Conservation (phyloP, 2,888 invertebrate species). For the Campopleginae sp. region DNA sequence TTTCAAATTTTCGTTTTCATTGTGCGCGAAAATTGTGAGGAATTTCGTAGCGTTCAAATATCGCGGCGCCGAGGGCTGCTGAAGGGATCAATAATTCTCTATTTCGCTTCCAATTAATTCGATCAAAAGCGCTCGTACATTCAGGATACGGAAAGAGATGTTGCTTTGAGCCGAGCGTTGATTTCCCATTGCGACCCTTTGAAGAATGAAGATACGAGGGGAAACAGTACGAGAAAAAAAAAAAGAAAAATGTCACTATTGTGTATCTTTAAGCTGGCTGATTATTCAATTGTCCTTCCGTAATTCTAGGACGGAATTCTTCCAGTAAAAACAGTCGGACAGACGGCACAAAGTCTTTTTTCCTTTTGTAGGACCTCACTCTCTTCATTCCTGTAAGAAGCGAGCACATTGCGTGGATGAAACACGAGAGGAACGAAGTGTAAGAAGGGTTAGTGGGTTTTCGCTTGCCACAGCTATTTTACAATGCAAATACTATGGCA, state of each 20-base stretch:
- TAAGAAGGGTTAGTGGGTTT: conserved; percentile 23
- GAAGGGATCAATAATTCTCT: conserved; percentile 39
- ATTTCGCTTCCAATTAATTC: conserved; percentile 26
- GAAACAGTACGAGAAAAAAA: neutral
- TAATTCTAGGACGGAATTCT: neutral
- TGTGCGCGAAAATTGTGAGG: neutral
- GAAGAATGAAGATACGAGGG: conserved; percentile 5
- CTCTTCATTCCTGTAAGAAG: conserved; percentile 29
- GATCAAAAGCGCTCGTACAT: conserved; percentile 17
- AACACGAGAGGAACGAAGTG: conserved; percentile 16
- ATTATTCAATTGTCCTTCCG: neutral
- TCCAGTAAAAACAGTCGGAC: neutral
- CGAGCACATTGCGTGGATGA: conserved; percentile 29
- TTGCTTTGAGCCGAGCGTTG: conserved; percentile 17
- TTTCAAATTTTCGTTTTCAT: neutral
- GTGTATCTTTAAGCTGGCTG: neutral
- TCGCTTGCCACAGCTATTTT: conserved; percentile 14
- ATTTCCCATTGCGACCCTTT: conserved; percentile 33
- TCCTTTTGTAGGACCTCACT: neutral
- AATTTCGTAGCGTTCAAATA: neutral
- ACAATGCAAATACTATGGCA: conserved; percentile 35
- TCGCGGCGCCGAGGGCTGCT: neutral
- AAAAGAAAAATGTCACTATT: neutral
- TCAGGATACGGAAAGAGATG: conserved; percentile 5
- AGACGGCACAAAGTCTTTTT: neutral